Percentiles rank a stretch among this genome's conserved stretches.
Conservation (phyloP, 2,113 vertebrate genomes). For the Microtus ochrogaster region DNA sequence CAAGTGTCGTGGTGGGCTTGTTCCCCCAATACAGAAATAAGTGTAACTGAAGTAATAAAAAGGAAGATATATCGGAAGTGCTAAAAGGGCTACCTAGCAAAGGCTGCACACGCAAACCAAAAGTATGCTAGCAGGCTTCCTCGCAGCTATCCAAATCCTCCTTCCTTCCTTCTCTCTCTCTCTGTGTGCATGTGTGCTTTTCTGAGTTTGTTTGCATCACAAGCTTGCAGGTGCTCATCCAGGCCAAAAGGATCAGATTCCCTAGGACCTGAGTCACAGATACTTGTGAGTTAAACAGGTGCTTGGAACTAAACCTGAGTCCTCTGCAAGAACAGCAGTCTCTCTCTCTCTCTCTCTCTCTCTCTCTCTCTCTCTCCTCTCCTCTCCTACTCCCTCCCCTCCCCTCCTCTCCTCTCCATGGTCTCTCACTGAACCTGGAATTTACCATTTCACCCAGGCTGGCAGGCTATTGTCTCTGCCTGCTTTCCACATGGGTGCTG, state of each 20-base stretch:
- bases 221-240: neutral
- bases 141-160: neutral
- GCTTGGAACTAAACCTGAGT: no score
- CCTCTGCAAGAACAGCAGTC: no score
- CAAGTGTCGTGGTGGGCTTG: neutral
- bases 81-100: neutral
- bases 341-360: no score
- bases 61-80: neutral
- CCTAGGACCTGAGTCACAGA: no score
- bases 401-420: no score
- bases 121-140: neutral
- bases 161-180: neutral
- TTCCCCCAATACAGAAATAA: neutral
- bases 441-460: neutral
- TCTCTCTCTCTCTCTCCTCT: no score
- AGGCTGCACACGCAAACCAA: neutral
- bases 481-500: neutral
- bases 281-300: no score
- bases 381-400: no score
- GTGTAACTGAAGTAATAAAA: neutral
- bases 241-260: neutral
- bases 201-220: neutral
- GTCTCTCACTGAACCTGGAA: no score
- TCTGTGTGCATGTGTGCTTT: neutral
- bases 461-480: neutral